Base-by-base conservation (phyloP, 2,797 vertebrate species). In the Cygnus olor region DNA sequence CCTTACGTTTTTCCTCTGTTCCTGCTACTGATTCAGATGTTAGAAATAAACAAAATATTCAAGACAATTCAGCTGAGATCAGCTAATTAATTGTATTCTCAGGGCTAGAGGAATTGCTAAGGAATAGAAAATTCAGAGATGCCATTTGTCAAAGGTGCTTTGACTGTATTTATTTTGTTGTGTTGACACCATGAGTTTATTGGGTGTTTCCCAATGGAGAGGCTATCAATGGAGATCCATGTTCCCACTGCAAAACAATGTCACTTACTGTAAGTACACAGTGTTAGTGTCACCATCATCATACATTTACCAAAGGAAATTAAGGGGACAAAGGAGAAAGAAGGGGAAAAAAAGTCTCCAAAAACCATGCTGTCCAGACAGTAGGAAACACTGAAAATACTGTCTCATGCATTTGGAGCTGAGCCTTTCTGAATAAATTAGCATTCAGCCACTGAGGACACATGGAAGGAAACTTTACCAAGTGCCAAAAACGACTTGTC, bases 311-410 rank as follows among this genome's bases (percentile, higher is more conserved):
- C 2, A 1, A 82, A 88, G 74, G 57, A 90, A 94, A 95, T 77
- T 56, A 82, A 87, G 57, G 82, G 61, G 73, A 89, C 5, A 34
- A 91, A 92, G 76, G 40, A 87, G 53, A 85, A n/a, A 72, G 53
- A 11, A 88, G 40, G 40, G 20, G 45, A 57, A 63, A 63, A 63
- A 58, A 91, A 92, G 94, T 76, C 80, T 88, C 36, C 51, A 88
- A 92, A 89, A 5, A 20, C 27, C 57, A 19, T 32, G 20, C 68
- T 90, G 94, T 79, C 92, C 94, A 95, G 89, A 93, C 93, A 96
- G 94, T 89, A 95, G 89, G 82, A 92, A 93, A 92, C 92, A 93
- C 57, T 91, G 93, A 89, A 96, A 96, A 95, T 71, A 93, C 80
- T 69, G 85, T 94, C 92, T 95, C 8, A 1, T 93, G 42, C 77